These are phyloP conservation scores for Pseudochromis fuscus DNA, from an alignment of 2,797 vertebrate species.

Conservation along the genomic window DNA sequence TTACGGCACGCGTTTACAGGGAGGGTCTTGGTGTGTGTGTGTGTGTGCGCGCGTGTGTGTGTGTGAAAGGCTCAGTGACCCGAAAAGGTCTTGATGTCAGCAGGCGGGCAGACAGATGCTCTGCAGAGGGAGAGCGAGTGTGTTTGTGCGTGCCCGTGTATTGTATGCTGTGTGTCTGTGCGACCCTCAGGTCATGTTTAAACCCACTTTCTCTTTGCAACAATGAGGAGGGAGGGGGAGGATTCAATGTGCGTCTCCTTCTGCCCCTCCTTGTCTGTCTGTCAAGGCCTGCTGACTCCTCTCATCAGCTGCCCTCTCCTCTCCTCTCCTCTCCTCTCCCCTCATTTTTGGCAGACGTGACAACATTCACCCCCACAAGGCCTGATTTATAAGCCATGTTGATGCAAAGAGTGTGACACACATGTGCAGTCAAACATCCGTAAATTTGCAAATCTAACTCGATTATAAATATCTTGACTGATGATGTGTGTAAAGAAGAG, in stretches of 20 bases:
- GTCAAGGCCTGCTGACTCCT: slow-evolving; percentile 48
- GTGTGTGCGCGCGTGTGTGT: slow-evolving; percentile 22
- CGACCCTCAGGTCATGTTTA: slow-evolving; percentile 77
- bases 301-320: slow-evolving; percentile 42
- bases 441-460: slow-evolving; percentile 6
- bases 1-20: slow-evolving; percentile 74
- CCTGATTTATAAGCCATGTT: slow-evolving; percentile 18
- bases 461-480: slow-evolving; percentile 1
- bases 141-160: slow-evolving; percentile 8
- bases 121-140: slow-evolving; percentile 47
- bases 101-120: slow-evolving; percentile 83
- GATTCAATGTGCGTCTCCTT: slow-evolving; percentile 43
- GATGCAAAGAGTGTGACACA: slow-evolving; percentile 18
- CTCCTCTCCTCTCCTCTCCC: slow-evolving; percentile 10
- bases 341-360: slow-evolving; percentile 18
- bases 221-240: slow-evolving; percentile 72
- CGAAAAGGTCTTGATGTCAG: slow-evolving; percentile 70
- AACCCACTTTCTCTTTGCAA: slow-evolving; percentile 71
- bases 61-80: slow-evolving; percentile 66
- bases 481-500: neutral
- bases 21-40: slow-evolving; percentile 17
- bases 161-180: slow-evolving; percentile 29
- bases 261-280: slow-evolving; percentile 40
- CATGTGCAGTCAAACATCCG: slow-evolving; percentile 22
- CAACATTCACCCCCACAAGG: slow-evolving; percentile 4